Base-by-base conservation (phyloP, 2,113 vertebrate species). In the Hippocampus abdominalis region DNA sequence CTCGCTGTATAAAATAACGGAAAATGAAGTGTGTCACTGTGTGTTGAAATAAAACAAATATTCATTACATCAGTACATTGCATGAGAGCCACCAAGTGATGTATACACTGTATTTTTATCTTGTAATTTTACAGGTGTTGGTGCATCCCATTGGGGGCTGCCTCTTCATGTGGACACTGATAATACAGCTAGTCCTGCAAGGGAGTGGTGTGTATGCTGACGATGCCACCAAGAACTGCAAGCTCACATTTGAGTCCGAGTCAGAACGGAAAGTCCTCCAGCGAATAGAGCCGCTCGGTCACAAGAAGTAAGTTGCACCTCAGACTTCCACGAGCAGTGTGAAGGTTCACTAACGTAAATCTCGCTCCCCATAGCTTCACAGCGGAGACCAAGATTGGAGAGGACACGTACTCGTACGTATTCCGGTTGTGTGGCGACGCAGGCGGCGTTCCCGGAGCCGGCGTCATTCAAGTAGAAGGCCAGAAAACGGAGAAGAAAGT, bases 401-500 rank as follows among this genome's bases (percentile, higher is more conserved):
- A 70, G 0, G 82, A 79, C 0, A 90, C 36, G 18, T 98, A 97
- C 67, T 4, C 77, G 0, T 99, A 99, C 71, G 65, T 81, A 0
- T 95, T 99, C 82, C 89, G 92, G 70, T 82, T 99, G 64, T 99
- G 97, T 89, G 93, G 94, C 16, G 92, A 95, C 71, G 94, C 92
- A 53, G 62, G 76, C 12, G 92, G 84, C 39, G 13, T 36, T 0
- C 66, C 72, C 0, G 85, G 88, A 32, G 95, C 93, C 21, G 96
- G 95, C 27, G 68, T 96, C 61, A 82, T 98, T 64, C 96, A 98
- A 74, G 72, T 71, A 32, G 71, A 90, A 3, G 80, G 10, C 66
- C 69, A 62, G 7, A 81, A 1, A 0, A 54, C 56, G 0, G 67
- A 65, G 8, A 82, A 64, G 27, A 76, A 72, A 32, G 1, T 44